phyloP scores from a whole-genome alignment of 2,113 vertebrate species.

The Platysternon megacephalum region DNA sequence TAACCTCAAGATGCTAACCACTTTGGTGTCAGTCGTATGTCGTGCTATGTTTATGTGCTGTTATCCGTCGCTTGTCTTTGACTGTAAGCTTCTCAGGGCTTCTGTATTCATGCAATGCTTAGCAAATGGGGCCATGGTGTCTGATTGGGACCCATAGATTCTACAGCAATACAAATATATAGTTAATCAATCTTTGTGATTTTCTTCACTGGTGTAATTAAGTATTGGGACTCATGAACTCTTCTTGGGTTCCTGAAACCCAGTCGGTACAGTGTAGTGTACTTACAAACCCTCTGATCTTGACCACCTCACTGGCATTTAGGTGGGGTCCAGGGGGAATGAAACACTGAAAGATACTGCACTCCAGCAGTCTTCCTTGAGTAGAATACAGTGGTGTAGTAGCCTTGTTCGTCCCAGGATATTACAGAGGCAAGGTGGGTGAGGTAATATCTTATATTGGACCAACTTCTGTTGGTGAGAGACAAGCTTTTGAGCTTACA shows the following conservation, averaged over 20 bases:
- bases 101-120: neutral
- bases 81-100: neutral
- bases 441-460: neutral
- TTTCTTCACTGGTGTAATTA: neutral
- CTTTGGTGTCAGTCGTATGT: neutral
- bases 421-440: neutral
- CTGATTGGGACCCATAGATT: neutral
- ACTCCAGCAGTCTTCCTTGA: neutral
- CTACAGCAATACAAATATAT: neutral
- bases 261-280: neutral
- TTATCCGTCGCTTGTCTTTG: constrained; percentile 1
- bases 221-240: neutral
- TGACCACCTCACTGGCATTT: neutral
- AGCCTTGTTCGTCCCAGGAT: neutral
- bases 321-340: neutral
- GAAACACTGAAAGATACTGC: neutral
- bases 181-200: neutral
- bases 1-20: neutral
- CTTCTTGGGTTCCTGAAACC: neutral
- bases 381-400: neutral
- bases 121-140: neutral
- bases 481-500: neutral
- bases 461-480: neutral
- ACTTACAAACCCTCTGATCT: neutral
- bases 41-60: neutral